phyloP scores from a whole-genome alignment of 2,113 vertebrate genomes.

The Nothoprocta pentlandii region DNA sequence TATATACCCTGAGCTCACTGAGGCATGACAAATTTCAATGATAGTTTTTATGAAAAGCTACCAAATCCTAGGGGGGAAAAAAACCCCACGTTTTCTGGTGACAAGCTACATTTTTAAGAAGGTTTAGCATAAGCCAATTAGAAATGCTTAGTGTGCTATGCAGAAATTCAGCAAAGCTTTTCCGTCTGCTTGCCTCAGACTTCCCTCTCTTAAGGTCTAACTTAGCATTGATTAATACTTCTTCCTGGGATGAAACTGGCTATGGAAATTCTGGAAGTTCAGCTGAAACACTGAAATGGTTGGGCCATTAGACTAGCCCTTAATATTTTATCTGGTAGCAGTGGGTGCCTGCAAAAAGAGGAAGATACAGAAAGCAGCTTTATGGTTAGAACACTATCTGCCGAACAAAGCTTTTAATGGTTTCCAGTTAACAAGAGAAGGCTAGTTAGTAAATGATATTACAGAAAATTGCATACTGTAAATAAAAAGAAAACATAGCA shows the following conservation, averaged over 20 bases:
- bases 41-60: background rate
- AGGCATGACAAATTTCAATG: background rate
- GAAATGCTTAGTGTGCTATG: background rate
- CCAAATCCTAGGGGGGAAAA: background rate
- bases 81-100: background rate
- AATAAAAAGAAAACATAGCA: background rate
- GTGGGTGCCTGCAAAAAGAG: background rate
- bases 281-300: background rate
- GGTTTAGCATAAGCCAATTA: background rate
- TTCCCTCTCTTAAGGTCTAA: background rate
- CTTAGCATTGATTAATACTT: background rate
- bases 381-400: background rate
- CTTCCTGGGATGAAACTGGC: background rate
- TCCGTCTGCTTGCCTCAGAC: background rate
- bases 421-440: background rate
- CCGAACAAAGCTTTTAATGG: background rate
- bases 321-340: background rate
- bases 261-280: background rate
- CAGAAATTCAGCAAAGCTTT: background rate
- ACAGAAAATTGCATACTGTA: background rate
- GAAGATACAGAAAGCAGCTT: background rate
- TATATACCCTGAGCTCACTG: conserved; percentile 28
- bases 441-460: background rate
- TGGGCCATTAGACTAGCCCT: background rate
- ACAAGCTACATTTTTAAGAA: background rate